Evolutionary conservation across 2,888 invertebrate species (phyloP).

Genomic region (Criorhina ranunculi): DNA sequence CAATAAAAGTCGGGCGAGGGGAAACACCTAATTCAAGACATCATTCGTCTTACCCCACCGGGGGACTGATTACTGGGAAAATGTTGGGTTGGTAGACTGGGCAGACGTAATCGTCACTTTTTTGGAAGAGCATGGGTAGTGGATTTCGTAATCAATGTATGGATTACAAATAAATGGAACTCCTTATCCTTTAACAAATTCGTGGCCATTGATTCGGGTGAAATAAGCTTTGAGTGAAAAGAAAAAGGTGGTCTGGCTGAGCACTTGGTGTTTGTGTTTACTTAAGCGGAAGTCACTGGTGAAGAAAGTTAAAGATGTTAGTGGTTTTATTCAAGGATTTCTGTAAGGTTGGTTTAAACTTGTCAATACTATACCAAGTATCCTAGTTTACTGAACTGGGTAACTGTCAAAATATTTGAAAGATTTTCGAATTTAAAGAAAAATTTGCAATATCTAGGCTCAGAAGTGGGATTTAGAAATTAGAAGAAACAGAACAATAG

Average conservation of each 20-base stretch:
- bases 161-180: slow-evolving; percentile 13
- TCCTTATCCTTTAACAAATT: slow-evolving; percentile 45
- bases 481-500: no score
- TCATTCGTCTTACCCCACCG: slow-evolving; percentile 5
- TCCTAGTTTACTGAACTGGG: no score
- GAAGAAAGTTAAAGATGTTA: no score
- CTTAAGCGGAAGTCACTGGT: background rate
- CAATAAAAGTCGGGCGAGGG: slow-evolving; percentile 38
- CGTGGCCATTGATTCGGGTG: slow-evolving; percentile 1
- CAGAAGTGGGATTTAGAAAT: no score
- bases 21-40: slow-evolving; percentile 45
- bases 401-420: no score
- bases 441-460: no score
- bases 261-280: background rate
- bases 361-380: no score
- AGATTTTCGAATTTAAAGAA: no score
- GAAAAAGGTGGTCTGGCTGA: background rate
- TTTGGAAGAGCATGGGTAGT: background rate
- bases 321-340: background rate
- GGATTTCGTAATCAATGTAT: background rate
- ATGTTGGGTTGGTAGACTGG: slow-evolving; percentile 7
- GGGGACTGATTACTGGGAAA: slow-evolving; percentile 28
- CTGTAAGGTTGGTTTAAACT: no score
- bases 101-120: slow-evolving; percentile 23
- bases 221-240: no score